Percentiles rank a stretch among this genome's conserved stretches.
Conservation (phyloP, 2,797 vertebrate genomes). For the Nannoperca obscura region DNA sequence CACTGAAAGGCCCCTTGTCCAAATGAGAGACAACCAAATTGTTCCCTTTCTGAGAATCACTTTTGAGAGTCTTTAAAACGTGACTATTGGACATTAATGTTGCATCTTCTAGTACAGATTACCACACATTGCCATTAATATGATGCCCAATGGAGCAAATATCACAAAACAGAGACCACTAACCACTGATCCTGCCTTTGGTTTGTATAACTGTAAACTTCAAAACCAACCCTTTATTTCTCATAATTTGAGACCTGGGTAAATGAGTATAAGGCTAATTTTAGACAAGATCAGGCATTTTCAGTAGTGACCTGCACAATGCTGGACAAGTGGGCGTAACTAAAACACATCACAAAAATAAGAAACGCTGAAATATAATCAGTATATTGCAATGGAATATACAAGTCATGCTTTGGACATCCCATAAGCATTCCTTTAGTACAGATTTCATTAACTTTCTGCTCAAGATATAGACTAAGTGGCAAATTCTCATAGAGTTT, state of each 20-base stretch:
- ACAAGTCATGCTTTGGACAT: background rate
- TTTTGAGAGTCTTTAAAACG: background rate
- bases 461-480: background rate
- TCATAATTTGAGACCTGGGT: background rate
- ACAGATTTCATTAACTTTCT: background rate
- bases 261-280: too few species aligned
- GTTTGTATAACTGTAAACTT: background rate
- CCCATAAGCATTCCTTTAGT: background rate
- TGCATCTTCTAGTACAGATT: background rate
- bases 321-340: background rate
- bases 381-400: background rate
- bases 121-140: background rate
- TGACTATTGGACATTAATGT: background rate
- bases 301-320: background rate
- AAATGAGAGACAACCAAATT: conserved; percentile 1
- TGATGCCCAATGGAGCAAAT: background rate
- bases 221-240: background rate
- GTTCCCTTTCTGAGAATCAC: background rate
- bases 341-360: background rate
- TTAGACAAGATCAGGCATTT: background rate
- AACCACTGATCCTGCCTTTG: background rate
- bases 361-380: background rate
- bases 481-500: background rate
- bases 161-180: background rate
- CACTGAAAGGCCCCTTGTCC: background rate